Percentiles rank a stretch among this genome's conserved stretches.
These are phyloP conservation scores for Tarsius wallacei DNA, from an alignment of 2,797 vertebrate species.

Conservation along the genomic window DNA sequence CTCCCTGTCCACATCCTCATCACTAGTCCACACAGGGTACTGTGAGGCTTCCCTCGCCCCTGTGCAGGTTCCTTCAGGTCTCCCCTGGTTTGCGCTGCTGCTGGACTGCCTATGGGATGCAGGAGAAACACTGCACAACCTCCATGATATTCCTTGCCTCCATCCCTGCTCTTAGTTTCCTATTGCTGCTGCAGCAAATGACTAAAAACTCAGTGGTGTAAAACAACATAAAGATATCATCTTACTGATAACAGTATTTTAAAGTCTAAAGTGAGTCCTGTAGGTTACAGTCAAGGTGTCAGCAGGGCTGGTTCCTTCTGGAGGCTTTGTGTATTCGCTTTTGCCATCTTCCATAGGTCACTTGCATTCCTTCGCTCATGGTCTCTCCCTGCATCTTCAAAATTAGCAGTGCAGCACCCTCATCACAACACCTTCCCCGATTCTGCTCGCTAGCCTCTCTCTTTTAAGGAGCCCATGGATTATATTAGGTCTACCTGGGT, in stretches of 20 bases:
- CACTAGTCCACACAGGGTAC: neutral
- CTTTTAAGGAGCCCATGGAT: rapidly evolving
- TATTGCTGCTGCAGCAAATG: neutral
- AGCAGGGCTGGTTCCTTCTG: neutral
- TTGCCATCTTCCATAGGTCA: neutral
- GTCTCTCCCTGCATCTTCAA: neutral
- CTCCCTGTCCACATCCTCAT: neutral
- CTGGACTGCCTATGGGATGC: neutral
- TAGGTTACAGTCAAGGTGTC: neutral
- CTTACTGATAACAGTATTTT: neutral
- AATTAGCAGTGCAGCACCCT: neutral
- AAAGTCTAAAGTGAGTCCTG: no score
- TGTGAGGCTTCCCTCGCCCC: neutral
- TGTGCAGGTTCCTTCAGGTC: rapidly evolving
- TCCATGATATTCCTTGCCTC: neutral
- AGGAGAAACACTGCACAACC: neutral
- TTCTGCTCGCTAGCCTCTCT: neutral
- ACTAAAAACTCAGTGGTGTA: neutral
- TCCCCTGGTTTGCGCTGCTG: neutral
- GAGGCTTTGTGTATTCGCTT: neutral
- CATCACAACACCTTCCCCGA: rapidly evolving
- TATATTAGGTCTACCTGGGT: neutral
- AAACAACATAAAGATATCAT: neutral
- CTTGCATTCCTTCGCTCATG: no score
- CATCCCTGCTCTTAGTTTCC: neutral